A percentile compares a stretch with the other conserved stretches of the same genome.
Conservation (phyloP, 2,888 invertebrate genomes). For the Augiades crinisus region DNA sequence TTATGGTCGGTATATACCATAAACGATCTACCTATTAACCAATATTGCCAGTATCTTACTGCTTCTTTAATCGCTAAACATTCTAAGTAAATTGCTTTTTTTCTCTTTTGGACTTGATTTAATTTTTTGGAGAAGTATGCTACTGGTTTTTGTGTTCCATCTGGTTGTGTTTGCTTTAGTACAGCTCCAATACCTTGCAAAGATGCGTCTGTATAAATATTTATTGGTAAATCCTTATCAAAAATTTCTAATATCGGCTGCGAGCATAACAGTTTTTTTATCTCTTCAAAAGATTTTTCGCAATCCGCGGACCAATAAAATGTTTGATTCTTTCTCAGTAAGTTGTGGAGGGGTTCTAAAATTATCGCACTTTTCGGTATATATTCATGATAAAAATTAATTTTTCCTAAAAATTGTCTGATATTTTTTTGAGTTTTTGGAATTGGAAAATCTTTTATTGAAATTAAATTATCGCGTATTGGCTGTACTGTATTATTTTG, state of each 20-base stretch:
- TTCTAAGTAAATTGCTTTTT: conserved; percentile 33
- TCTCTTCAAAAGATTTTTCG: conserved; percentile 29
- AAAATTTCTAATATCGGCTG: conserved; percentile 33
- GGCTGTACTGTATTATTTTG: conserved; percentile 33
- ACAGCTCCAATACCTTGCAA: conserved; percentile 36
- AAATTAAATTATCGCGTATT: background rate
- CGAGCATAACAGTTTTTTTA: conserved; percentile 31
- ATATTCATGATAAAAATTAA: conserved; percentile 11
- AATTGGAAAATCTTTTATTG: conserved; percentile 23
- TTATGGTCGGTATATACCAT: conserved; percentile 34
- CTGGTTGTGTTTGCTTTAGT: conserved; percentile 27
- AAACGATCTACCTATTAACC: conserved; percentile 32
- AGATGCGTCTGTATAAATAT: conserved; percentile 36
- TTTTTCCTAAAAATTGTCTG: conserved; percentile 32
- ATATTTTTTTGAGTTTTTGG: conserved; percentile 29
- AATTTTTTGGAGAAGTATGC: conserved; percentile 33
- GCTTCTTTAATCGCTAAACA: conserved; percentile 31
- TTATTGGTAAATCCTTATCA: conserved; percentile 34
- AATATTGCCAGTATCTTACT: conserved; percentile 33
- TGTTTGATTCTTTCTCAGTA: conserved; percentile 3
- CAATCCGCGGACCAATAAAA: conserved; percentile 19
- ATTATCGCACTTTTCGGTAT: conserved; percentile 10
- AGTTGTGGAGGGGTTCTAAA: conserved; percentile 12
- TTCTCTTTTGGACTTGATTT: conserved; percentile 28
- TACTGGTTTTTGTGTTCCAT: conserved; percentile 32